phyloP scores from a whole-genome alignment of 2,888 invertebrate genomes.

The Himalopsyche japonica region DNA sequence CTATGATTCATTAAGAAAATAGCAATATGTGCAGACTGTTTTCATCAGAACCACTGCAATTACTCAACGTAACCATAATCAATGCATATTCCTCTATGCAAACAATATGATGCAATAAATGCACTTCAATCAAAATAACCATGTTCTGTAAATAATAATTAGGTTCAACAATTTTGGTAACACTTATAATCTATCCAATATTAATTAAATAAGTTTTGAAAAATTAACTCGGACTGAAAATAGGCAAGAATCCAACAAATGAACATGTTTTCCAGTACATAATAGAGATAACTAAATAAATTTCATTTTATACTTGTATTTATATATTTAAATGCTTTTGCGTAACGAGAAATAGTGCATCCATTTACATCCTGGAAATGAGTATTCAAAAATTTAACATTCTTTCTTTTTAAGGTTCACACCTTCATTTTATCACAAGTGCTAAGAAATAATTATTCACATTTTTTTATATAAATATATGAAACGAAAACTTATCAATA shows the following conservation, averaged over 20 bases:
- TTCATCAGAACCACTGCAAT: background rate
- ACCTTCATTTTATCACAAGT: conserved; percentile 22
- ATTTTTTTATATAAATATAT: conserved; percentile 10
- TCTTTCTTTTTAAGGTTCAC: background rate
- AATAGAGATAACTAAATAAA: conserved; percentile 4
- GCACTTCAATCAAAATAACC: background rate
- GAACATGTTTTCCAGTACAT: background rate
- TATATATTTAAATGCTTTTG: conserved; percentile 1
- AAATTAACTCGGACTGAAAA: background rate
- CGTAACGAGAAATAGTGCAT: background rate
- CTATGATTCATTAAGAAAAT: background rate
- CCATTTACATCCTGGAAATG: conserved; percentile 1
- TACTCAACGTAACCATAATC: background rate
- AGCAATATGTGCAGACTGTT: background rate
- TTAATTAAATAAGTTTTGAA: background rate
- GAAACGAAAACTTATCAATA: conserved; percentile 10
- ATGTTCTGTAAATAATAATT: background rate
- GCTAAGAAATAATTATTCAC: conserved; percentile 36
- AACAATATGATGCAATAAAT: background rate
- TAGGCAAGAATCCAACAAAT: background rate
- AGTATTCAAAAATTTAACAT: conserved; percentile 2
- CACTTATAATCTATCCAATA: background rate
- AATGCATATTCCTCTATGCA: background rate
- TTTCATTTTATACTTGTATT: background rate
- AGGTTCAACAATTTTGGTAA: background rate